A percentile compares a stretch with the other conserved stretches of the same genome.
Conservation (phyloP, 1,140 invertebrate genomes). For the Brachionus plicatilis region DNA sequence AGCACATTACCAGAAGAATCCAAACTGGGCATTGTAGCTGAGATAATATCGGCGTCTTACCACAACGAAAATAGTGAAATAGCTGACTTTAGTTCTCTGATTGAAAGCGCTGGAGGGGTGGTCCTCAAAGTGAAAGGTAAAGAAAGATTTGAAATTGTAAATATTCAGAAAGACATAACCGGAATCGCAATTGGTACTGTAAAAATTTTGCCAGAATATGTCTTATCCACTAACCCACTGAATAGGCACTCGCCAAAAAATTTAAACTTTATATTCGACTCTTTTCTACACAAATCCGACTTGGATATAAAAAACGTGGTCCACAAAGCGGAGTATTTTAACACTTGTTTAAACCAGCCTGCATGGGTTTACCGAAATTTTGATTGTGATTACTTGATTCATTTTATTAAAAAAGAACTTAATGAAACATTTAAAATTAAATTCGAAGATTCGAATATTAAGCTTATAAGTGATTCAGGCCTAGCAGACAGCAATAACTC, state of each 20-base stretch:
- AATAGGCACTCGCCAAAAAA: not conserved
- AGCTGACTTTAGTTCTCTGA: conserved; percentile 14
- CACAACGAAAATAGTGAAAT: conserved; percentile 25
- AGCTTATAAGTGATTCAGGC: not conserved
- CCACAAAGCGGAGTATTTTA: conserved; percentile 28
- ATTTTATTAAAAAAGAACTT: conserved; percentile 35
- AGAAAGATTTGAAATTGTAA: conserved; percentile 22
- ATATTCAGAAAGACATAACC: not conserved
- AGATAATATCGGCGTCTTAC: conserved; percentile 4
- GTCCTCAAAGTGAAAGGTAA: conserved; percentile 26
- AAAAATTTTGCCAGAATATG: conserved; percentile 34
- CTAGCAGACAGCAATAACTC: not conserved
- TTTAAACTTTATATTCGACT: not conserved
- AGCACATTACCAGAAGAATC: not conserved
- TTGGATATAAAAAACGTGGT: not conserved
- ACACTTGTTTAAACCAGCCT: not conserved
- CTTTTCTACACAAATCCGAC: not conserved
- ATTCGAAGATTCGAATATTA: not conserved
- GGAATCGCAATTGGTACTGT: not conserved
- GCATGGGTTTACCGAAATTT: conserved; percentile 16
- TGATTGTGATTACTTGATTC: conserved; percentile 32
- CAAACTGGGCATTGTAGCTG: conserved; percentile 31
- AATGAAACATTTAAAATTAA: conserved; percentile 9
- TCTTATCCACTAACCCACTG: not conserved
- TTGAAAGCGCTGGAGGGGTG: not conserved